Conservation (phyloP, 2,888 invertebrate genomes). For the Rapana venosa region DNA sequence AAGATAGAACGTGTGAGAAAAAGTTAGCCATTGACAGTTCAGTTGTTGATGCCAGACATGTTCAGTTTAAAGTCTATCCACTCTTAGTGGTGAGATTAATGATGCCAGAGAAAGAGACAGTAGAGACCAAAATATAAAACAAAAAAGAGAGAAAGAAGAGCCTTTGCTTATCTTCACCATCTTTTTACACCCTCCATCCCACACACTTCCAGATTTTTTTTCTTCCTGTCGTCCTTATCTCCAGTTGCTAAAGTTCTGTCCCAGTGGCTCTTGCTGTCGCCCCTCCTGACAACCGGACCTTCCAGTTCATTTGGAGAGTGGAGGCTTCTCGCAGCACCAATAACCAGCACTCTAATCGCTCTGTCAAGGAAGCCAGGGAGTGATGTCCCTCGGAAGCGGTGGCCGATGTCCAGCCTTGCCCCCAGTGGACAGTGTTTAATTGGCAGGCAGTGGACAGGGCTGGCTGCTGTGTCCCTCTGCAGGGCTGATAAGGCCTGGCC, state of each 20-base stretch:
- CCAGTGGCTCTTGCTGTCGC: neutral
- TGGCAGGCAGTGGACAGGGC: slow-evolving; percentile 14
- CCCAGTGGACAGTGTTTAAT: slow-evolving; percentile 21
- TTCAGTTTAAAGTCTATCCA: too few species aligned
- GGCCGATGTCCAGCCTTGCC: slow-evolving; percentile 6
- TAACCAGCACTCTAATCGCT: slow-evolving; percentile 32
- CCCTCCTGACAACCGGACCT: neutral
- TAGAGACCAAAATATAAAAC: too few species aligned
- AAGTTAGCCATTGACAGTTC: too few species aligned
- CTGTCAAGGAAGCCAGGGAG: slow-evolving; percentile 30
- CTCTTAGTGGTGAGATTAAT: too few species aligned
- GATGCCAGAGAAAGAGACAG: too few species aligned
- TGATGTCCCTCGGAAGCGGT: slow-evolving; percentile 30
- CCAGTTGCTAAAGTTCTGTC: neutral
- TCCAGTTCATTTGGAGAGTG: neutral
- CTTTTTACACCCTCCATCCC: neutral
- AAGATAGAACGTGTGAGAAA: too few species aligned
- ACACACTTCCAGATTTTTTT: neutral
- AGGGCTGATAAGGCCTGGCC: neutral
- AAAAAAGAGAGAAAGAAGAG: too few species aligned
- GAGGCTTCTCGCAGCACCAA: neutral
- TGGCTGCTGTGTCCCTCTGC: neutral
- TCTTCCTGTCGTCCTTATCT: neutral
- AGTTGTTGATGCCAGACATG: too few species aligned
- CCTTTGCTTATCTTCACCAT: neutral